Evolutionary conservation across 2,797 vertebrate species (phyloP).

Genomic region (Echeneis naucrates): DNA sequence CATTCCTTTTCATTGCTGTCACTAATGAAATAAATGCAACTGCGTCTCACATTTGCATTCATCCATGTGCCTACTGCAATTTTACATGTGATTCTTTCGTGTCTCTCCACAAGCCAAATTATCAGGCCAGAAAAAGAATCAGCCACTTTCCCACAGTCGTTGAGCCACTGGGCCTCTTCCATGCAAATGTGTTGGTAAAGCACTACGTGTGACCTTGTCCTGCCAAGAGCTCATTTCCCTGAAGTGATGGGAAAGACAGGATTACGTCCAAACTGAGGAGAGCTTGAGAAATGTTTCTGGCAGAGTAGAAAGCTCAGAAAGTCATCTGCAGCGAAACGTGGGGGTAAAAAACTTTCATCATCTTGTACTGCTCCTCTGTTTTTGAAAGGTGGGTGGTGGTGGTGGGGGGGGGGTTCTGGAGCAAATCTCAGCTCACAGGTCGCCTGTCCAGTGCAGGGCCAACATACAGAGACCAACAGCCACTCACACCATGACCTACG

Average conservation of each 20-base stretch:
- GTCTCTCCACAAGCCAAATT: conserved; percentile 9
- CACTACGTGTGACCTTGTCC: conserved; percentile 74
- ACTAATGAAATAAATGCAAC: background rate
- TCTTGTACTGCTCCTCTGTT: too few relatives aligned
- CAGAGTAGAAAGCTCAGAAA: conserved; percentile 39
- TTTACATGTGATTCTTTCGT: conserved; percentile 32
- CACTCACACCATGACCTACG: too few relatives aligned
- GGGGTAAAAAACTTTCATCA: conserved; percentile 15
- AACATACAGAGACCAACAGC: too few relatives aligned
- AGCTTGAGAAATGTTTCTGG: conserved; percentile 61
- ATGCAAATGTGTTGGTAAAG: conserved; percentile 79
- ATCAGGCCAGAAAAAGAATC: conserved; percentile 1
- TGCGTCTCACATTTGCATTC: conserved; percentile 8
- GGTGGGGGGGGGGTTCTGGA: too few relatives aligned
- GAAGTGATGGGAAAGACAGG: conserved; percentile 62
- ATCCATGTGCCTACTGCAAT: conserved; percentile 7
- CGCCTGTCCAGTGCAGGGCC: too few relatives aligned
- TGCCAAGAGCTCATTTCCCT: conserved; percentile 79
- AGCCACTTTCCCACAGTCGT: conserved; percentile 46
- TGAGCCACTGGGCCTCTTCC: conserved; percentile 41
- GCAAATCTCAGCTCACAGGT: too few relatives aligned
- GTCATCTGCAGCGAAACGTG: conserved; percentile 13
- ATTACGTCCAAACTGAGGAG: conserved; percentile 62
- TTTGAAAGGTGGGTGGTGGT: too few relatives aligned
- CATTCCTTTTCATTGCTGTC: conserved; percentile 3